Evolutionary conservation across 2,888 invertebrate species (phyloP).

Genomic region (Plebejus argus): DNA sequence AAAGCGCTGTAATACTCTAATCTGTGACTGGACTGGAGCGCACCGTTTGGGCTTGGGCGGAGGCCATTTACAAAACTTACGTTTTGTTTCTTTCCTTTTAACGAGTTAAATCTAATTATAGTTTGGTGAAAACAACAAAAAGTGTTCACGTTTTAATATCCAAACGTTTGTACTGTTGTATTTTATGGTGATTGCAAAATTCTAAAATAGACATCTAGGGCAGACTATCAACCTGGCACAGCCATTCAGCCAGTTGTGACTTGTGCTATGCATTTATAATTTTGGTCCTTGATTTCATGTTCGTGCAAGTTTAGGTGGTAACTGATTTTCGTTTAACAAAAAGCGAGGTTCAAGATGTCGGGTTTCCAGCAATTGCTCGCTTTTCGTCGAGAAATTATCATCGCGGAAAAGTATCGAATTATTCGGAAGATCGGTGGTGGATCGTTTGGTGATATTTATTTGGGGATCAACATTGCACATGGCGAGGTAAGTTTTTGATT

Average conservation of each 20-base stretch:
- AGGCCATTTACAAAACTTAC: slow-evolving; percentile 42
- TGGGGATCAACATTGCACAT: slow-evolving; percentile 95
- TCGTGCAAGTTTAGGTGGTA: slow-evolving; percentile 38
- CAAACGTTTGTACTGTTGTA: slow-evolving; percentile 46
- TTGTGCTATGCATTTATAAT: slow-evolving; percentile 39
- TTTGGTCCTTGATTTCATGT: slow-evolving; percentile 41
- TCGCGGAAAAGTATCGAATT: slow-evolving; percentile 95
- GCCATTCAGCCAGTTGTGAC: slow-evolving; percentile 34
- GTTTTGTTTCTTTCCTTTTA: slow-evolving; percentile 49
- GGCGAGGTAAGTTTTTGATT: slow-evolving; percentile 85
- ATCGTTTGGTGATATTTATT: slow-evolving; percentile 99
- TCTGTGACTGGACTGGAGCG: slow-evolving; percentile 42
- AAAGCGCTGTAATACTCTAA: too few species aligned
- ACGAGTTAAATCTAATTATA: slow-evolving; percentile 40
- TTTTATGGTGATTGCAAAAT: slow-evolving; percentile 44
- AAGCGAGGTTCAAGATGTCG: slow-evolving; percentile 45
- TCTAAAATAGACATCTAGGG: slow-evolving; percentile 40
- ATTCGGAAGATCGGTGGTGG: slow-evolving; percentile 98
- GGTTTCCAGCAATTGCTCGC: slow-evolving; percentile 50
- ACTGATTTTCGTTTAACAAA: slow-evolving; percentile 28
- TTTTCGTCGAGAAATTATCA: slow-evolving; percentile 40
- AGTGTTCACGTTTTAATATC: slow-evolving; percentile 51
- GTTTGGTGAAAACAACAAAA: slow-evolving; percentile 42
- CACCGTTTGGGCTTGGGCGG: slow-evolving; percentile 45
- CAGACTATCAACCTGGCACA: slow-evolving; percentile 39